A percentile compares a stretch with the other conserved stretches of the same genome.
Conservation (phyloP, 1,140 invertebrate genomes). For the Pogonomyrmex barbatus region DNA sequence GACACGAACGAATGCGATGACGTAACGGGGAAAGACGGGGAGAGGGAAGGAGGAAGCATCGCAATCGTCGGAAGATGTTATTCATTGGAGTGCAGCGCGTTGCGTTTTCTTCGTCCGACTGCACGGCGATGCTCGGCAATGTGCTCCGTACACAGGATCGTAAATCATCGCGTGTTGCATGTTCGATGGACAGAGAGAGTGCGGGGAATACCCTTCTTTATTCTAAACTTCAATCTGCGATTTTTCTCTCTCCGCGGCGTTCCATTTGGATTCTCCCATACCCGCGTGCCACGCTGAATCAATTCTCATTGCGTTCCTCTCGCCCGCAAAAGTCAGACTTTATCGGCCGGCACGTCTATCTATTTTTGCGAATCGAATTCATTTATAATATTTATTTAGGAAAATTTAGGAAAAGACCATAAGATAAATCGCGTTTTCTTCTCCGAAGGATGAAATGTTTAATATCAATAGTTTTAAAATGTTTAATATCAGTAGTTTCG, state of each 20-base stretch:
- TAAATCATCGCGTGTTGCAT: conserved; percentile 66
- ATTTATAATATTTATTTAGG: neutral
- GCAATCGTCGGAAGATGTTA: conserved; percentile 47
- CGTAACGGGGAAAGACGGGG: neutral
- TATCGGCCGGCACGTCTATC: neutral
- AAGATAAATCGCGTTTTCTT: neutral
- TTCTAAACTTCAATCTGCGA: conserved; percentile 56
- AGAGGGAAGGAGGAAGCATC: neutral
- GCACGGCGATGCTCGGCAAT: conserved; percentile 9
- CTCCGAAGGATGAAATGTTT: neutral
- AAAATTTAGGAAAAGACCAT: neutral
- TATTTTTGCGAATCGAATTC: neutral
- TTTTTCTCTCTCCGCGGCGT: conserved; percentile 34
- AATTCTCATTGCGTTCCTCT: conserved; percentile 19
- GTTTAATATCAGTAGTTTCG: neutral
- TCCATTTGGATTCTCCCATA: conserved; percentile 25
- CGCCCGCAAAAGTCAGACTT: neutral
- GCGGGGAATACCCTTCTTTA: conserved; percentile 32
- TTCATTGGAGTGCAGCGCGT: conserved; percentile 40
- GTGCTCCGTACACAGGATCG: conserved; percentile 36
- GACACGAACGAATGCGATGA: conserved; percentile 46
- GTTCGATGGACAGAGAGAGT: conserved; percentile 45
- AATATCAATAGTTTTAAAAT: neutral
- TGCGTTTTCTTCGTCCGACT: conserved; percentile 10
- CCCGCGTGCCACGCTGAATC: neutral